Percentiles rank a stretch among this genome's conserved stretches.
Evolutionary conservation across 1,140 invertebrate species (phyloP).

Genomic region (Bombus superbus): DNA sequence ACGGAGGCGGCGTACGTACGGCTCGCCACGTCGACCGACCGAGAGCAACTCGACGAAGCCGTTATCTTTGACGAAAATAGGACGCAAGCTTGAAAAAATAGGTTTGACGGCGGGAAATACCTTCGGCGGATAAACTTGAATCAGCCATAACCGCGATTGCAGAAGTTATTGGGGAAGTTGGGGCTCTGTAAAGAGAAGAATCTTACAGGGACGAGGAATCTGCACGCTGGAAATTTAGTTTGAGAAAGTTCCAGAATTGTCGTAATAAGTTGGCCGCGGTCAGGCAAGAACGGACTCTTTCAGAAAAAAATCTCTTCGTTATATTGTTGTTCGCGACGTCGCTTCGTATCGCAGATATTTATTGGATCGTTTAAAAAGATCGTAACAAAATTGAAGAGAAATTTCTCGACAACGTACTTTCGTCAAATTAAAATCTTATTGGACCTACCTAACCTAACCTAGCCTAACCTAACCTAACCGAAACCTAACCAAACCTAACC

Average conservation of each 20-base stretch:
- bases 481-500: too few relatives aligned
- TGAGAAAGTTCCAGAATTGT: slow-evolving; percentile 28
- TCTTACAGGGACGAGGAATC: slow-evolving; percentile 9
- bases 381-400: neutral
- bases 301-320: neutral
- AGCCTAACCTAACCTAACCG: too few relatives aligned
- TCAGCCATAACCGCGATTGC: slow-evolving; percentile 33
- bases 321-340: too few relatives aligned
- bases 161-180: slow-evolving; percentile 26
- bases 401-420: too few relatives aligned
- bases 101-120: neutral
- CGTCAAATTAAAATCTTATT: too few relatives aligned
- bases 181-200: neutral
- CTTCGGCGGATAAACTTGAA: slow-evolving; percentile 9
- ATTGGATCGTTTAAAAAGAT: neutral
- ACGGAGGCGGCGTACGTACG: too few relatives aligned
- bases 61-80: neutral
- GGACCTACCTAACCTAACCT: too few relatives aligned
- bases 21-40: too few relatives aligned
- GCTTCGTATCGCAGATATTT: neutral
- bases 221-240: slow-evolving; percentile 9
- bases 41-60: neutral
- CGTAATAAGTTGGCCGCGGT: slow-evolving; percentile 28
- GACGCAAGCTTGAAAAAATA: neutral
- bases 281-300: too few relatives aligned